These are phyloP conservation scores for Corbicula japonica DNA, from an alignment of 2,888 invertebrate species.

Conservation along the genomic window DNA sequence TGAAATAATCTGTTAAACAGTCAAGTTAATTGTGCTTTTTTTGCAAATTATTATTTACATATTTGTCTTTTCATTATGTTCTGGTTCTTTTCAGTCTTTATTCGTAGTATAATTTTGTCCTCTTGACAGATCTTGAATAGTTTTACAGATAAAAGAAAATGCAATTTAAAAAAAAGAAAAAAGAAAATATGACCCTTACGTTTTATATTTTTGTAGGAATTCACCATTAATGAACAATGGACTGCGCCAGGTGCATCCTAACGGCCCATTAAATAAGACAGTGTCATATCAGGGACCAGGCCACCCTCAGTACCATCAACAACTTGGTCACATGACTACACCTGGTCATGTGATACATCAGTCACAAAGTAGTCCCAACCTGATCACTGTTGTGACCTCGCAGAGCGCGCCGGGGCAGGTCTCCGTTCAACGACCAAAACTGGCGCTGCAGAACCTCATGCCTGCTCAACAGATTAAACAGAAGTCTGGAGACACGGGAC, in stretches of 20 bases:
- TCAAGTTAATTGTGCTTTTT: too few species aligned
- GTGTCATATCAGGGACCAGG: too few species aligned
- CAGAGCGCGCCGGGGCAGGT: slow-evolving; percentile 2
- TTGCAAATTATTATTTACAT: too few species aligned
- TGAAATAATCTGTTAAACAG: too few species aligned
- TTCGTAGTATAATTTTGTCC: too few species aligned
- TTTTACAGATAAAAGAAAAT: too few species aligned
- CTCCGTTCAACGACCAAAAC: slow-evolving; percentile 6
- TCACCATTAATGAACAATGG: slow-evolving; percentile 26
- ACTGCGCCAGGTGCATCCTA: background rate
- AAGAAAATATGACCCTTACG: too few species aligned
- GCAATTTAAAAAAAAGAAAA: too few species aligned
- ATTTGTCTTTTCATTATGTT: too few species aligned
- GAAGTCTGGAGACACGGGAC: slow-evolving; percentile 8
- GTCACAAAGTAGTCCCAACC: slow-evolving; percentile 7
- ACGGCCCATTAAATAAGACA: too few species aligned
- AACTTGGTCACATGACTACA: background rate
- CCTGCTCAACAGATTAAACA: slow-evolving; percentile 32
- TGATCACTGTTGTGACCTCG: slow-evolving; percentile 20
- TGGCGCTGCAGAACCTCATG: slow-evolving; percentile 54
- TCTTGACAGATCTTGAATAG: too few species aligned
- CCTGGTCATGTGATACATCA: slow-evolving; percentile 12
- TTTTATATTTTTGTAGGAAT: background rate
- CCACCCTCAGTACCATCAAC: background rate
- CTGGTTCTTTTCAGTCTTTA: too few species aligned